Base-by-base conservation (phyloP, 1,140 invertebrate species). In the Drosophila pandora region DNA sequence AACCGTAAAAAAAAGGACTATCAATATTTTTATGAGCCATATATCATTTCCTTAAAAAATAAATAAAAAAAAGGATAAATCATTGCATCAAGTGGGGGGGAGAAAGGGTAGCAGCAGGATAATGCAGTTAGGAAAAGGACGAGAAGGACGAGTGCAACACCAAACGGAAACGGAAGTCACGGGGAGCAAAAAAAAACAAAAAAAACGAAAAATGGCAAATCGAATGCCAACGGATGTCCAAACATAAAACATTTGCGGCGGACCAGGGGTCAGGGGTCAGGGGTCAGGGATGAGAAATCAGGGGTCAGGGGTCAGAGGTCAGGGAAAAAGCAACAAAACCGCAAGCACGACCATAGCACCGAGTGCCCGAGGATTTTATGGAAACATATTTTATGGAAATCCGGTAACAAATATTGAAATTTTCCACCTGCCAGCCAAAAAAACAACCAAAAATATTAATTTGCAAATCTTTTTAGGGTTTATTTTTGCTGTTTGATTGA, bases 101-200 rank as follows among this genome's bases (percentile, higher is more conserved):
- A 17, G 17, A 17, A 17, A 17, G 17, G 17, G 17, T 17, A 17
- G 17, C 17, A 17, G 17, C n/a, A 34, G 25, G 47, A 52, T 64
- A 67, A 52, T 67, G 47, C 63, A 67, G 21, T 32, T 67, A 25
- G 59, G 32, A 47, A 30, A 22, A 12, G 2, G 2, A 6, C n/a
- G 30, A 13, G 21, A n/a, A 37, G 43, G 22, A 28, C n/a, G n/a
- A 60, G 50, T 45, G 73, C 71, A 71, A 41, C 62, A 45, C 30
- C 43, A 53, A 47, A 54, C 71, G 80, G 80, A 83, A 83, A 63
- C 81, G 80, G 80, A 84, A 84, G 72, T 43, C 61, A 67, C 64
- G 75, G 57, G 62, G 34, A 10, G 3, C 34, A 12, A 37, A 10
- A 54, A 67, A 70, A 58, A 43, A n/a, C n/a, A n/a, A 47, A 47